Evolutionary conservation across 2,888 invertebrate species (phyloP), one percentile per base, ranked within the genome.

Genomic region (Callyntrura guangdongensis): DNA sequence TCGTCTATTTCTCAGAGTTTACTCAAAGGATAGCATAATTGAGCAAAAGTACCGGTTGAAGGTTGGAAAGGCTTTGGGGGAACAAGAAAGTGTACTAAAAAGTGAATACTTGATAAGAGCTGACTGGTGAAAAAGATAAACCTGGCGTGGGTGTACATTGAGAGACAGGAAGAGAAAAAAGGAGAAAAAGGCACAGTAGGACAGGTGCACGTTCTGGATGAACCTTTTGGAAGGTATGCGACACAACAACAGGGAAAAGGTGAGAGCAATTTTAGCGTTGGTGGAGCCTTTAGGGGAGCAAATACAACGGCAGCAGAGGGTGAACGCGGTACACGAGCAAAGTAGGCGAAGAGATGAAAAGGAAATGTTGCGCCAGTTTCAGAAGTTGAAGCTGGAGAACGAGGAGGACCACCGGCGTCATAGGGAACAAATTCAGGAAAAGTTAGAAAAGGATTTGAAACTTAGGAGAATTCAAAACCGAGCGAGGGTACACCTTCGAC

Each of bases 21-120:
- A 92, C 81, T 67, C 84, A 0, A 85, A 89, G 22, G 92, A 92
- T 17, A 83, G 90, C 36, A 89, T 94, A 1, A 91, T 93, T 9
- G 53, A 45, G 6, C 94, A 94, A 67, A 94, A 93, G 53, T 90
- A 92, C 81, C 12, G 91, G 17, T 77, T 94, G 11, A 93, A 92
- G 69, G 82, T 90, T 74, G 93, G 93, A 82, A 82, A 91, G 22
- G 90, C 89, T 0, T 83, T 93, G 86, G 94, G 93, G 72, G 93
- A 91, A 47, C 84, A 86, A 9, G 91, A 89, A 14, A 90, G 89
- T 22, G 87, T 93, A n/a, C n/a, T n/a, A n/a, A n/a, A n/a, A n/a
- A n/a, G n/a, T n/a, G n/a, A n/a, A n/a, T n/a, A n/a, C n/a, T n/a
- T 4, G 89, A 93, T 17, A 91, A 92, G 11, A 91, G 92, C 64